These are phyloP conservation scores for Sylvietta virens DNA, from an alignment of 2,113 vertebrate species.

Conservation along the genomic window DNA sequence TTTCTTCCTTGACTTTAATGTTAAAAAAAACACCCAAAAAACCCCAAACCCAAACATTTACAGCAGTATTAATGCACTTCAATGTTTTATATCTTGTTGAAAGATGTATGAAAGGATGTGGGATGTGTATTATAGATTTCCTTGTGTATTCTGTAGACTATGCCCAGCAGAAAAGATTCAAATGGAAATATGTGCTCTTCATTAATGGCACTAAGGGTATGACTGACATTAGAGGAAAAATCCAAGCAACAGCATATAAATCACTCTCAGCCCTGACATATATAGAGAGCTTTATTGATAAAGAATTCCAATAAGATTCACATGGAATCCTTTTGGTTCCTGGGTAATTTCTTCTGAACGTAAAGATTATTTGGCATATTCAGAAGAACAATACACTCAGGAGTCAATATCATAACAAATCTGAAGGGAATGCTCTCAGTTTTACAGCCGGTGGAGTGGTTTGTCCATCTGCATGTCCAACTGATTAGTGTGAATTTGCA, in stretches of 20 bases:
- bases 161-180: neutral
- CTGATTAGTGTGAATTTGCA: neutral
- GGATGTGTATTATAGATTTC: neutral
- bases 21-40: neutral
- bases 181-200: neutral
- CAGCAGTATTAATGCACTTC: neutral
- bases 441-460: neutral
- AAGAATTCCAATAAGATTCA: neutral
- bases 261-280: neutral
- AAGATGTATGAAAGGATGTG: neutral
- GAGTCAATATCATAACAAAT: neutral
- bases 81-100: neutral
- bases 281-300: neutral
- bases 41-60: neutral
- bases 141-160: neutral
- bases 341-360: neutral
- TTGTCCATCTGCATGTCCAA: neutral
- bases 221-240: neutral
- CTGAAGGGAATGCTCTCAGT: neutral
- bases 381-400: neutral
- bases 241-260: neutral
- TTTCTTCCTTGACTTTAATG: neutral
- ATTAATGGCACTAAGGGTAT: neutral
- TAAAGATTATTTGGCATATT: neutral
- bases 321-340: neutral